phyloP scores from a whole-genome alignment of 1,140 invertebrate genomes.

The Aphaenogaster floridana region DNA sequence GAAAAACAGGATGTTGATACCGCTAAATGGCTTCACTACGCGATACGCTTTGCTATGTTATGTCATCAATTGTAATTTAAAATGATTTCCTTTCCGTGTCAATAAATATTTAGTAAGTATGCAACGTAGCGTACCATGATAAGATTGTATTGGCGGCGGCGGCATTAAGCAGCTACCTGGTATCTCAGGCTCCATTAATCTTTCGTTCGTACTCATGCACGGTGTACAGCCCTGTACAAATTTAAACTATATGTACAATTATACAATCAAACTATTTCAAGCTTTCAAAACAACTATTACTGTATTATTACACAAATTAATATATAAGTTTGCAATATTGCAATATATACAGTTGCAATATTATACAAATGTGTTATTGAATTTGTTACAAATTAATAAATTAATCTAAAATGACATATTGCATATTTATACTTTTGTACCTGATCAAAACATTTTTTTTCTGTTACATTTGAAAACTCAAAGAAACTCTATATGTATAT shows the following conservation, averaged over 20 bases:
- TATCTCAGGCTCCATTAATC: constrained; percentile 82
- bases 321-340: background rate
- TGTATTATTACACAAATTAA: background rate
- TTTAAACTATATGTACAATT: constrained; percentile 45
- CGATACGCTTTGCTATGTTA: background rate
- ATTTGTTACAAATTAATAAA: constrained; percentile 17
- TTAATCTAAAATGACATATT: background rate
- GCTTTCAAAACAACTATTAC: background rate
- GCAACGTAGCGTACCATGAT: constrained; percentile 80
- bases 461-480: background rate
- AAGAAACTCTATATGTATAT: background rate
- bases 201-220: constrained; percentile 82
- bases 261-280: background rate
- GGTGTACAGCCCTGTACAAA: constrained; percentile 81
- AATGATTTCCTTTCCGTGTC: background rate
- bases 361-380: background rate
- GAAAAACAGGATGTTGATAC: background rate
- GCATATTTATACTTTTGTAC: no score
- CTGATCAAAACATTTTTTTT: background rate
- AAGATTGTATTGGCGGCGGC: constrained; percentile 83
- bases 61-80: background rate
- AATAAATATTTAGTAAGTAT: background rate
- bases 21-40: background rate
- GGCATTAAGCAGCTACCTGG: constrained; percentile 81
- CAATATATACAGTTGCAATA: background rate